A percentile compares a stretch with the other conserved stretches of the same genome.
These are phyloP conservation scores for Anorthoa munda DNA, from an alignment of 2,888 invertebrate genomes.

Conservation along the genomic window DNA sequence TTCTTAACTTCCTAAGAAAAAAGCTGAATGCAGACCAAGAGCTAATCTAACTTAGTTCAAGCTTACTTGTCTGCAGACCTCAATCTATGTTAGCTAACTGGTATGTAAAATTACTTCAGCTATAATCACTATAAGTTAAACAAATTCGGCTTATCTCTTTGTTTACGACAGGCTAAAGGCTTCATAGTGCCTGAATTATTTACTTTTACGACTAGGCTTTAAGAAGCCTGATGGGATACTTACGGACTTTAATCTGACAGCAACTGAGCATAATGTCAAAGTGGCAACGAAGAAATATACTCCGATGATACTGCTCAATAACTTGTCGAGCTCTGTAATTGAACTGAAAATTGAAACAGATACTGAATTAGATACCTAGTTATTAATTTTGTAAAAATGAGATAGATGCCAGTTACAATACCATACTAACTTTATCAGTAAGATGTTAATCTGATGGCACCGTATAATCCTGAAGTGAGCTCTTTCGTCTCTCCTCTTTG, in stretches of 20 bases:
- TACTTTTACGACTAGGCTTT: background rate
- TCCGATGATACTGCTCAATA: conserved; percentile 78
- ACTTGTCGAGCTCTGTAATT: conserved; percentile 70
- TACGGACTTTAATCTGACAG: conserved; percentile 80
- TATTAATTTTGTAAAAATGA: background rate
- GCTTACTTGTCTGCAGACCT: too few species aligned
- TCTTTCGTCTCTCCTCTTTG: conserved; percentile 71
- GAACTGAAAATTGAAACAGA: conserved; percentile 70
- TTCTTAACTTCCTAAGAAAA: too few species aligned
- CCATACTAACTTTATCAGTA: conserved; percentile 76
- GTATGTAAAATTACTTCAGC: too few species aligned
- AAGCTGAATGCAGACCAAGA: too few species aligned
- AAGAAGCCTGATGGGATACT: conserved; percentile 45
- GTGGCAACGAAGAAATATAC: conserved; percentile 82
- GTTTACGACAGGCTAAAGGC: background rate
- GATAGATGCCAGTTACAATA: background rate
- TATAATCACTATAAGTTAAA: too few species aligned
- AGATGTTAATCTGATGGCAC: conserved; percentile 75
- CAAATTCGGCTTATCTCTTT: too few species aligned
- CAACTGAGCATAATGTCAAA: conserved; percentile 81
- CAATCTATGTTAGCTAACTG: too few species aligned
- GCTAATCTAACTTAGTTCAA: too few species aligned
- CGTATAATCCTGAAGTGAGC: conserved; percentile 78
- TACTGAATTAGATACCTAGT: background rate
- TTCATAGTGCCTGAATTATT: background rate